These are phyloP conservation scores for Argya squamiceps DNA, from an alignment of 2,797 vertebrate genomes.

Conservation along the genomic window DNA sequence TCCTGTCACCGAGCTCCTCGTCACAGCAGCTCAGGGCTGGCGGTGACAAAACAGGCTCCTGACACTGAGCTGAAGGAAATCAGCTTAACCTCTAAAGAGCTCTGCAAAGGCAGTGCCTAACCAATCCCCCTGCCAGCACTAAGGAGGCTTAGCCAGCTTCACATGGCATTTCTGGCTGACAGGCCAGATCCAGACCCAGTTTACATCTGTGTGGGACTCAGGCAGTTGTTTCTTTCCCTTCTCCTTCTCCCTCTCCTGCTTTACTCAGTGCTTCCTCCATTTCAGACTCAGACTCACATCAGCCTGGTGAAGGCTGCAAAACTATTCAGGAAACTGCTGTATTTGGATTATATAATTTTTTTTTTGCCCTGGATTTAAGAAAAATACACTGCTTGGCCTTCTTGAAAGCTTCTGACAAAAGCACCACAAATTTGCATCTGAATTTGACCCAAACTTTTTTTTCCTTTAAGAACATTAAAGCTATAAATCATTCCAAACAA, in stretches of 20 bases:
- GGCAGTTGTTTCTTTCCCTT: neutral
- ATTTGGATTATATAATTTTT: neutral
- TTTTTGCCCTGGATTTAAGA: neutral
- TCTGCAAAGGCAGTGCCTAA: neutral
- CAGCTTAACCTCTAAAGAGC: conserved; percentile 40
- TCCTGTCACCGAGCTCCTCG: neutral
- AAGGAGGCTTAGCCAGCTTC: conserved; percentile 31
- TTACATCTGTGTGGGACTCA: neutral
- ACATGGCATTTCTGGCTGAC: neutral
- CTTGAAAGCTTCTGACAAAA: neutral
- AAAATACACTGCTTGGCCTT: neutral
- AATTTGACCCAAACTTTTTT: neutral
- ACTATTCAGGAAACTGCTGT: neutral
- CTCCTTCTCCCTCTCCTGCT: neutral
- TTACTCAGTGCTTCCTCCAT: neutral
- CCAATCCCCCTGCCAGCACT: neutral
- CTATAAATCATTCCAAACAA: conserved; percentile 14
- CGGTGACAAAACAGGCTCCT: neutral
- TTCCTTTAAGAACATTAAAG: neutral
- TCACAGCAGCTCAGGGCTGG: neutral
- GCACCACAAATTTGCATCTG: neutral
- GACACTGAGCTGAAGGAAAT: neutral
- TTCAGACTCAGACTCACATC: neutral
- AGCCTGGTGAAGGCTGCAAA: neutral
- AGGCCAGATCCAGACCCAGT: neutral